Percentiles rank a stretch among this genome's conserved stretches.
These are phyloP conservation scores for Tricholaema leucomelas DNA, from an alignment of 2,113 vertebrate species.

Conservation along the genomic window DNA sequence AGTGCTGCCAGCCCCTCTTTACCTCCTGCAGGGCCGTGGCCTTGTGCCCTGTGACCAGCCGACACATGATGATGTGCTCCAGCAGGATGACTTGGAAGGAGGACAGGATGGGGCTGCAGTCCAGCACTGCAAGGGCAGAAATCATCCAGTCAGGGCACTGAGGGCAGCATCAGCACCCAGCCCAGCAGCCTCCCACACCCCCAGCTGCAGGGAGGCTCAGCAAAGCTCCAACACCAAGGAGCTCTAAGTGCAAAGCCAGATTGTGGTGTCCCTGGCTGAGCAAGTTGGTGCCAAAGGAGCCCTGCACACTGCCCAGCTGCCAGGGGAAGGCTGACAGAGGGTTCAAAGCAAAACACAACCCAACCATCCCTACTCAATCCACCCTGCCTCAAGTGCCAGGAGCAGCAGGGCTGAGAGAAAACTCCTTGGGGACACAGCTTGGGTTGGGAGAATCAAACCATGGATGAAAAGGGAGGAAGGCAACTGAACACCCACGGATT, in stretches of 20 bases:
- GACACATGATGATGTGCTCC: slow-evolving; percentile 99
- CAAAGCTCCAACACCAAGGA: not conserved
- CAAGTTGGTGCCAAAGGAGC: not conserved
- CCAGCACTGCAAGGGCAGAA: slow-evolving; percentile 83
- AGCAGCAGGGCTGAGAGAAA: not conserved
- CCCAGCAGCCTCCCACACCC: fast-evolving
- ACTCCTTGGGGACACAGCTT: not conserved
- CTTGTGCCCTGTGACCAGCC: slow-evolving; percentile 96
- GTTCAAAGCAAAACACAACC: not conserved
- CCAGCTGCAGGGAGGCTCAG: not conserved
- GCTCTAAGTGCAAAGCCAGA: not conserved
- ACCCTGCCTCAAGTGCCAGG: not conserved
- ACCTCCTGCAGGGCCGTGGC: no score
- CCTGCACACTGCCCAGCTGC: not conserved
- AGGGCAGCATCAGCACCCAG: no score
- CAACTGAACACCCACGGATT: no score
- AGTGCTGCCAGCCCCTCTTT: no score
- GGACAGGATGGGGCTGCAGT: slow-evolving; percentile 97
- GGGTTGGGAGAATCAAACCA: no score
- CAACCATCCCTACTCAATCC: not conserved
- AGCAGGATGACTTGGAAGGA: slow-evolving; percentile 98
- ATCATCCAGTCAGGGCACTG: no score
- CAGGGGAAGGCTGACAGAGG: no score
- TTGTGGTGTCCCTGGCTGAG: not conserved
- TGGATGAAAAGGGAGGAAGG: no score